Conservation (phyloP, 2,113 vertebrate genomes). For the Ivindomyrus marchei region DNA sequence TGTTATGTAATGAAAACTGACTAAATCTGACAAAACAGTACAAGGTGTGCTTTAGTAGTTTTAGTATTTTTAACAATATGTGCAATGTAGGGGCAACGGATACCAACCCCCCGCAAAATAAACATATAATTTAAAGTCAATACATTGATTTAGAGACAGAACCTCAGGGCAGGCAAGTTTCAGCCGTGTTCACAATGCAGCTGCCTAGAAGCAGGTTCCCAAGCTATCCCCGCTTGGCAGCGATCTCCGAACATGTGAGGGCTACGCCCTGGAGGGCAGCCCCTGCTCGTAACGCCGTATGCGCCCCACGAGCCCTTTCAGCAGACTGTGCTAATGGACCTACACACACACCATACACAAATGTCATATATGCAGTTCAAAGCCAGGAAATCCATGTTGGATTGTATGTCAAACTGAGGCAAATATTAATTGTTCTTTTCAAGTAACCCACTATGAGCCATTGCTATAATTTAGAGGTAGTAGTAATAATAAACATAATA, state of each 20-base stretch:
- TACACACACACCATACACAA: background rate
- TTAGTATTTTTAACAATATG: background rate
- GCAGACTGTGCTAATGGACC: background rate
- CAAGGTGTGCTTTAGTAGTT: background rate
- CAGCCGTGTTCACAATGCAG: background rate
- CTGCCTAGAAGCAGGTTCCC: background rate
- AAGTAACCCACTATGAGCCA: background rate
- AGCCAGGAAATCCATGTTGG: background rate
- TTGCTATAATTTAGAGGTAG: background rate
- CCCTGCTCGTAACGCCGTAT: background rate
- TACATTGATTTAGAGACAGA: background rate
- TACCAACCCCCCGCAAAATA: background rate
- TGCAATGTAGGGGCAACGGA: too few species aligned
- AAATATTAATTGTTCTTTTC: background rate
- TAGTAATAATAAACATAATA: background rate
- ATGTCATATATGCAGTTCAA: background rate
- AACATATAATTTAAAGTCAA: background rate
- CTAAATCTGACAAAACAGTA: background rate
- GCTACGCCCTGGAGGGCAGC: conserved; percentile 21
- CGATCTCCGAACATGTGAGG: conserved; percentile 9
- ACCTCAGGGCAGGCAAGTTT: background rate
- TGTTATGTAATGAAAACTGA: background rate
- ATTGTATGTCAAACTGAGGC: background rate
- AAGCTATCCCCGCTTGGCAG: conserved; percentile 4
- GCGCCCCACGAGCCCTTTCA: conserved; percentile 8